A percentile compares a stretch with the other conserved stretches of the same genome.
Conservation (phyloP, 2,113 vertebrate species). For the Colistium nudipinnis region DNA sequence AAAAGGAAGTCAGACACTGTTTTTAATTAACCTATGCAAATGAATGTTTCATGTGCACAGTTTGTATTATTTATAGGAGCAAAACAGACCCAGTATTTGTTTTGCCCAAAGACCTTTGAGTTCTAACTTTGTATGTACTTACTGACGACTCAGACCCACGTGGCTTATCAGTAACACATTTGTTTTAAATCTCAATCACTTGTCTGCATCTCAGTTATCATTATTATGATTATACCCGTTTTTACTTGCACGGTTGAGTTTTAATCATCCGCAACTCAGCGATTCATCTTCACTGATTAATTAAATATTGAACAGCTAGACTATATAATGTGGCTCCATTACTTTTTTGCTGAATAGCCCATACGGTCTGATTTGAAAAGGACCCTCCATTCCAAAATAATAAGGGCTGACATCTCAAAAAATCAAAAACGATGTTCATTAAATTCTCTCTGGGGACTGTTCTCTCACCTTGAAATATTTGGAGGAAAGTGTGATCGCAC, state of each 20-base stretch:
- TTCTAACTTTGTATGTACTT: neutral
- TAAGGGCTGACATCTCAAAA: slow-evolving; percentile 14
- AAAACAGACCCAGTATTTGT: slow-evolving; percentile 28
- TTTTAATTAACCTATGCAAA: slow-evolving; percentile 84
- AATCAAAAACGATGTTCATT: slow-evolving; percentile 19
- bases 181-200: neutral
- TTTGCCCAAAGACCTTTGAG: slow-evolving; percentile 10
- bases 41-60: slow-evolving; percentile 67
- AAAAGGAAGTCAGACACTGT: slow-evolving; percentile 67
- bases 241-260: neutral
- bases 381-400: slow-evolving; percentile 23
- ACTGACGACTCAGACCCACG: slow-evolving; percentile 4
- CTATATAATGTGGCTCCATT: neutral
- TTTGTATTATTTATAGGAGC: slow-evolving; percentile 71
- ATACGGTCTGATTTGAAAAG: neutral
- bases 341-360: neutral
- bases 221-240: neutral
- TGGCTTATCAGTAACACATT: neutral
- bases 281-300: slow-evolving; percentile 19
- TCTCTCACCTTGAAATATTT: slow-evolving; percentile 51
- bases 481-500: slow-evolving; percentile 25
- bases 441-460: slow-evolving; percentile 9
- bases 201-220: neutral
- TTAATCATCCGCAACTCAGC: neutral
- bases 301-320: slow-evolving; percentile 17